Conservation (phyloP, 2,797 vertebrate genomes). For the Coccyzus lansbergi region DNA sequence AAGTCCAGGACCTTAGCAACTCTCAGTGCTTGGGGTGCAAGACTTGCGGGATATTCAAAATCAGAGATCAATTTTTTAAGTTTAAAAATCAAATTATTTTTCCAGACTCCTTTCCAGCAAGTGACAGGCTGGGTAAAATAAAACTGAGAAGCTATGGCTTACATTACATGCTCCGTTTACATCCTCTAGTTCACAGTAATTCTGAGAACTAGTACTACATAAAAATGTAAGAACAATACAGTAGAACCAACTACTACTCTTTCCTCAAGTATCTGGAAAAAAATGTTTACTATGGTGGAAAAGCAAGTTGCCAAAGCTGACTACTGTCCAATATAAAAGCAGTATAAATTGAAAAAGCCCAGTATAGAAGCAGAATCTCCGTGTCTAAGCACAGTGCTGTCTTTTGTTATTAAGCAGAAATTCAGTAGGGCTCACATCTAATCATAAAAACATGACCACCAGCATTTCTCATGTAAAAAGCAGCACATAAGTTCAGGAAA, state of each 20-base stretch:
- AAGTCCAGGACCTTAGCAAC: not conserved
- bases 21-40: accelerated
- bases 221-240: not conserved
- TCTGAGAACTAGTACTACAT: not conserved
- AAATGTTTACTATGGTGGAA: not conserved
- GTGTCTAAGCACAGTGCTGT: not conserved
- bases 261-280: not conserved
- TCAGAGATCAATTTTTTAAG: not conserved
- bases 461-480: not conserved
- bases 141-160: not conserved
- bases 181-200: not conserved
- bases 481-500: not conserved
- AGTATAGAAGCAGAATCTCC: not conserved
- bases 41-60: not conserved
- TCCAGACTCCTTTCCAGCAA: not conserved
- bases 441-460: not conserved
- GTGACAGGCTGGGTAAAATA: not conserved
- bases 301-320: not conserved
- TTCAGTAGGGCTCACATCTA: accelerated
- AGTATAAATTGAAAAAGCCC: not conserved
- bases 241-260: not conserved
- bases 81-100: not conserved
- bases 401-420: not conserved
- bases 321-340: not conserved
- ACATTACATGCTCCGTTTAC: not conserved